Evolutionary conservation across 2,797 vertebrate genomes (phyloP).

Genomic region (Parauchenoglanis punctatus): DNA sequence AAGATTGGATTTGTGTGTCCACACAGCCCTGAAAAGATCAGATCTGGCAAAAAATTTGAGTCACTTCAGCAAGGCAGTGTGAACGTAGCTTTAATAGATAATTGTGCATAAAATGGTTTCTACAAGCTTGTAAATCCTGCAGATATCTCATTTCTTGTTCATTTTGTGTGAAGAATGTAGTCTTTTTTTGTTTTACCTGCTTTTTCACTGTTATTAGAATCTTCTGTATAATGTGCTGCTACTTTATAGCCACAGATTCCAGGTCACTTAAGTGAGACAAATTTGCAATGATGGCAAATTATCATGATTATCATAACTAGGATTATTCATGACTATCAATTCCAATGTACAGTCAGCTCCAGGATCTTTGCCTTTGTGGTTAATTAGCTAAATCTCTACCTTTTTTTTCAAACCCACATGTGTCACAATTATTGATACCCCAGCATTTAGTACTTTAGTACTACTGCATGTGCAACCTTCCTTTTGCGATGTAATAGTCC

Average conservation of each 20-base stretch:
- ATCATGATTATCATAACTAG: neutral
- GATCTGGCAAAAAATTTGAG: no score
- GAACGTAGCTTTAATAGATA: neutral
- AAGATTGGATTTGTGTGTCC: no score
- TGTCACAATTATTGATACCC: neutral
- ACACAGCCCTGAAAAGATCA: no score
- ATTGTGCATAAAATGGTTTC: neutral
- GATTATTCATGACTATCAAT: neutral
- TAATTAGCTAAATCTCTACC: neutral
- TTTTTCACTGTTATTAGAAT: slow-evolving; percentile 2
- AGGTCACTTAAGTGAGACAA: neutral
- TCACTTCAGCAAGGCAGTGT: no score
- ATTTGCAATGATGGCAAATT: neutral
- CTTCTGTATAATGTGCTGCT: neutral
- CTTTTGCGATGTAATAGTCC: neutral
- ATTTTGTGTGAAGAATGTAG: neutral
- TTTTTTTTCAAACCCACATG: neutral
- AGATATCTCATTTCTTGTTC: neutral
- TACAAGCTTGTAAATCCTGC: neutral
- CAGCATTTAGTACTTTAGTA: no score
- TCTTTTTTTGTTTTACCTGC: neutral
- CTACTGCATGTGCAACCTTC: neutral
- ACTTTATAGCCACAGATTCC: neutral
- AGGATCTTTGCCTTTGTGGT: neutral
- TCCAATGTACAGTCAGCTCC: neutral